Evolutionary conservation across 1,140 invertebrate species (phyloP).

Genomic region (Ylistrum balloti): DNA sequence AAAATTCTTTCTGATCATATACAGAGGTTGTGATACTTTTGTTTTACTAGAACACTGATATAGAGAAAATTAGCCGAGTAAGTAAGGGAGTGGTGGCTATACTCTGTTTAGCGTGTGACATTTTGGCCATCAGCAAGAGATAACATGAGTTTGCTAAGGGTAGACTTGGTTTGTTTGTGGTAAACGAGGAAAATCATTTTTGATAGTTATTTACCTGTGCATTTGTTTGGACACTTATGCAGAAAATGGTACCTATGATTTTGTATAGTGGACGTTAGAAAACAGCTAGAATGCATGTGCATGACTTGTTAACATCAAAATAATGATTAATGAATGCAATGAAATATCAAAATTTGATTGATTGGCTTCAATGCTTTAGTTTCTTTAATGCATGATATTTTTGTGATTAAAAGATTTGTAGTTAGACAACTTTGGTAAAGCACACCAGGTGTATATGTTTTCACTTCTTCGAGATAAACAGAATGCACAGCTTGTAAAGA

Average conservation of each 20-base stretch:
- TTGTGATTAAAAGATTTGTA: background rate
- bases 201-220: background rate
- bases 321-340: background rate
- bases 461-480: background rate
- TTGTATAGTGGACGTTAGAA: background rate
- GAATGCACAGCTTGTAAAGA: background rate
- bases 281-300: conserved; percentile 36
- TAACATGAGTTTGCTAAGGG: background rate
- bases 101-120: background rate
- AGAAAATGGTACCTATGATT: background rate
- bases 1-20: too few species aligned
- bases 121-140: background rate
- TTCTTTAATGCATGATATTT: background rate
- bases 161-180: background rate
- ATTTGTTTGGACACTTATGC: background rate
- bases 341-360: background rate
- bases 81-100: conserved; percentile 44
- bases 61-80: conserved; percentile 51
- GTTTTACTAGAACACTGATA: conserved; percentile 51
- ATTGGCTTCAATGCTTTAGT: background rate
- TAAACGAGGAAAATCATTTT: background rate
- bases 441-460: background rate
- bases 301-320: background rate
- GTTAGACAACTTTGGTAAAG: background rate
- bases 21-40: background rate